Percentiles rank a stretch among this genome's conserved stretches.
Evolutionary conservation across 2,888 invertebrate genomes (phyloP).

Genomic region (Sthenelais limicola): DNA sequence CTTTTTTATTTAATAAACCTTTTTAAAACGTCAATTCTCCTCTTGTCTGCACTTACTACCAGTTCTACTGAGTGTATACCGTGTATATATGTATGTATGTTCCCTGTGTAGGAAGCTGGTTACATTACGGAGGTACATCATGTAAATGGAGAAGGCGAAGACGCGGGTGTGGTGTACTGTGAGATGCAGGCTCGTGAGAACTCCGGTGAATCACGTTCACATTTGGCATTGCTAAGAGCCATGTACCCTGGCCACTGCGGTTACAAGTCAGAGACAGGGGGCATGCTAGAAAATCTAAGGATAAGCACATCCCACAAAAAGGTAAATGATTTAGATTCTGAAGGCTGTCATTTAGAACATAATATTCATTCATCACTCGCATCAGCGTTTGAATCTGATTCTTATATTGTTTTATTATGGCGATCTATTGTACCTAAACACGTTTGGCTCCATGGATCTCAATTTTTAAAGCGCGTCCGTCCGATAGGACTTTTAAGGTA

Average conservation of each 20-base stretch:
- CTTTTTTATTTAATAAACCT: too few species aligned
- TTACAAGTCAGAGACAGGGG: slow-evolving; percentile 89
- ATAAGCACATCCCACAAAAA: slow-evolving; percentile 86
- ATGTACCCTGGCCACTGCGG: slow-evolving; percentile 88
- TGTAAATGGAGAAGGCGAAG: slow-evolving; percentile 87
- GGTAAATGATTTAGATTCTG: slow-evolving; percentile 74
- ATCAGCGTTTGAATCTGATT: too few species aligned
- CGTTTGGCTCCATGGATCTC: too few species aligned
- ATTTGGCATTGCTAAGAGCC: slow-evolving; percentile 78
- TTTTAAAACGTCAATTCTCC: background rate
- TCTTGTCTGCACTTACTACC: too few species aligned
- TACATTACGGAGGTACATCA: slow-evolving; percentile 94
- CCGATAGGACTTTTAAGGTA: too few species aligned
- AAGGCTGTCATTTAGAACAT: too few species aligned
- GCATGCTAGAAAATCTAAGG: slow-evolving; percentile 86
- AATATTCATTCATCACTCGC: too few species aligned
- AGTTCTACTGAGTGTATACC: too few species aligned
- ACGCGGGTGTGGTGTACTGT: slow-evolving; percentile 96
- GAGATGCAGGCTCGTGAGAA: slow-evolving; percentile 94
- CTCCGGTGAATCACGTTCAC: slow-evolving; percentile 82
- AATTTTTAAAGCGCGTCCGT: too few species aligned
- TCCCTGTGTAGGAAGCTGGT: slow-evolving; percentile 84
- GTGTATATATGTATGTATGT: too few species aligned
- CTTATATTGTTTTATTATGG: too few species aligned
- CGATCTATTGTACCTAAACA: too few species aligned